Percentiles rank a stretch among this genome's conserved stretches.
phyloP scores from a whole-genome alignment of 2,888 invertebrate species.

The Stenichneumon culpator region DNA sequence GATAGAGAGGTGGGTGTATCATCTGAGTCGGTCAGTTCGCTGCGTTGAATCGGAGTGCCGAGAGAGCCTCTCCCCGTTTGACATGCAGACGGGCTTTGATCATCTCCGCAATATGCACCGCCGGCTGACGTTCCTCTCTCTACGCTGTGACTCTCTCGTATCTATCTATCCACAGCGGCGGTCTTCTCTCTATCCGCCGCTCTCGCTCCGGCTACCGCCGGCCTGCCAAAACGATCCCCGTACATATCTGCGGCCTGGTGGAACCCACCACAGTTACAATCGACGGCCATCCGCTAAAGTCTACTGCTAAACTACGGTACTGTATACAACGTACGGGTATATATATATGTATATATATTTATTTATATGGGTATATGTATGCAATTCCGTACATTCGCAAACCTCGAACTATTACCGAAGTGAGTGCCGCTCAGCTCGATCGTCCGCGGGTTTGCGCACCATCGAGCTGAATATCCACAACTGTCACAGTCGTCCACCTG shows the following conservation, averaged over 20 bases:
- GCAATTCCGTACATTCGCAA: background rate
- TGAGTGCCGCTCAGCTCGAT: constrained; percentile 39
- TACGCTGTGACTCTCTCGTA: constrained; percentile 22
- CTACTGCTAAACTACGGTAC: constrained; percentile 21
- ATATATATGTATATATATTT: background rate
- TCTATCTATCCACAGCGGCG: constrained; percentile 21
- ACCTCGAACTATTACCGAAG: constrained; percentile 43
- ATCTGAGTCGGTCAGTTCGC: constrained; percentile 64
- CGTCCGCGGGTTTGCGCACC: constrained; percentile 24
- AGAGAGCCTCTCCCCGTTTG: constrained; percentile 72
- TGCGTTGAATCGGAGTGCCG: constrained; percentile 49
- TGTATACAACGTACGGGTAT: background rate
- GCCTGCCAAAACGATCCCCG: constrained; percentile 36
- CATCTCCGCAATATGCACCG: constrained; percentile 69
- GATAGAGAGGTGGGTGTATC: constrained; percentile 32
- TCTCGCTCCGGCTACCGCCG: constrained; percentile 43
- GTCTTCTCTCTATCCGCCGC: constrained; percentile 48
- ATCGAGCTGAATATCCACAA: constrained; percentile 33
- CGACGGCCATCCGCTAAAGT: constrained; percentile 37
- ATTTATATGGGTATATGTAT: background rate
- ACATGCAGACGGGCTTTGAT: constrained; percentile 79
- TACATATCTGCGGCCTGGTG: constrained; percentile 39
- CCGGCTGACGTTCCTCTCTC: constrained; percentile 52
- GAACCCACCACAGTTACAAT: constrained; percentile 37
- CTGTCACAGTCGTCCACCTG: constrained; percentile 28